phyloP scores from a whole-genome alignment of 2,888 invertebrate species.

The Adineta ricciae region DNA sequence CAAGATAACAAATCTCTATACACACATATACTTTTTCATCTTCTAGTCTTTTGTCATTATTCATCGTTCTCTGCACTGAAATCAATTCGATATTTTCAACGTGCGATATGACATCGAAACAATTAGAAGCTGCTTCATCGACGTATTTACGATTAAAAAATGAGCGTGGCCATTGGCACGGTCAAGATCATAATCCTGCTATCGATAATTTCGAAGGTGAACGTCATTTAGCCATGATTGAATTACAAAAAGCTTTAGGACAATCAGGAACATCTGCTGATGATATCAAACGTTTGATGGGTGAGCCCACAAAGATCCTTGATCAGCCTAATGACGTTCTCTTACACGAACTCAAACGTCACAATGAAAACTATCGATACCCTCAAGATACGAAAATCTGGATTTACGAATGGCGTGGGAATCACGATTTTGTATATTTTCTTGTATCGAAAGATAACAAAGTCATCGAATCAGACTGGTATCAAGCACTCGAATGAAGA shows the following conservation, averaged over 20 bases:
- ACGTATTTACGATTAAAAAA: background rate
- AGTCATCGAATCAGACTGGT: background rate
- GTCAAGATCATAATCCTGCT: background rate
- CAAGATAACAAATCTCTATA: background rate
- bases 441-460: slow-evolving; percentile 6
- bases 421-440: slow-evolving; percentile 17
- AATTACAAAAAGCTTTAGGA: background rate
- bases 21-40: background rate
- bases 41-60: background rate
- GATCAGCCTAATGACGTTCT: background rate
- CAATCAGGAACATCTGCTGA: background rate
- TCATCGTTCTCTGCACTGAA: background rate
- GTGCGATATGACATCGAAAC: background rate
- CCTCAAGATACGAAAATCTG: background rate
- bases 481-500: background rate
- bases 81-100: background rate
- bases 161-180: slow-evolving; percentile 1
- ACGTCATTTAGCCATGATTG: background rate
- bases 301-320: background rate
- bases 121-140: background rate
- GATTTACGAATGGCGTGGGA: slow-evolving; percentile 18
- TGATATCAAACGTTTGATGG: background rate
- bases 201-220: background rate
- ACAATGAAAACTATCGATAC: background rate
- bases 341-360: background rate